Evolutionary conservation across 2,797 vertebrate species (phyloP), one percentile per base, ranked within the genome.

Genomic region (Cyprinodon diabolis): DNA sequence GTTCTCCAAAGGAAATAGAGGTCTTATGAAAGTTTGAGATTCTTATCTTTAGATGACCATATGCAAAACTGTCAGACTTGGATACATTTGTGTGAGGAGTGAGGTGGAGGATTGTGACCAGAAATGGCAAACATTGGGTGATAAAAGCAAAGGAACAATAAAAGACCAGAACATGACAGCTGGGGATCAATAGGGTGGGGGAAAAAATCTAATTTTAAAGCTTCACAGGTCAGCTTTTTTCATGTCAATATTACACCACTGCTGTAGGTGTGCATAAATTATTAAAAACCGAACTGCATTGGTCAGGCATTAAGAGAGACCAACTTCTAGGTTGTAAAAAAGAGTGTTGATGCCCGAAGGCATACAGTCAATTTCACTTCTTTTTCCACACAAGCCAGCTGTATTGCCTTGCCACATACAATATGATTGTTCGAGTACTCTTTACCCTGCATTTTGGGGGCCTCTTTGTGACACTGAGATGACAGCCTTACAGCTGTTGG

Each of bases 351-450:
- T 83, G 84, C 82, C 87, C 84, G 2, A 60, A 83, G 84, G 90
- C 85, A 10, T 19, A 47, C 45, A 79, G 70, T 88, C 85, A 88
- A 83, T 86, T 89, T 90, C 84, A 84, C 37, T 4, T 51, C 76
- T 84, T 74, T 73, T 65, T 72, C 49, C 69, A 88, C 82, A 87
- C 83, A 80, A 76, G 84, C 45, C 70, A 73, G 75, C 69, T 74
- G 72, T 82, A 91, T 89, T 90, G 72, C 84, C 91, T 89, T 90
- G 87, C 89, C 87, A 91, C 85, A 74, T 88, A 82, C 76, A 87
- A 89, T 67, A 68, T 76, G 85, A 91, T 89, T 75, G 72, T 47
- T 69, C 54, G 25, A 0, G 37, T 60, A 77, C 68, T 76, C 76
- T 67, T 76, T 73, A 76, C 77, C 72, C 54, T 47, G 57, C 56